These are phyloP conservation scores for Nestor notabilis DNA, from an alignment of 2,113 vertebrate genomes.

Conservation along the genomic window DNA sequence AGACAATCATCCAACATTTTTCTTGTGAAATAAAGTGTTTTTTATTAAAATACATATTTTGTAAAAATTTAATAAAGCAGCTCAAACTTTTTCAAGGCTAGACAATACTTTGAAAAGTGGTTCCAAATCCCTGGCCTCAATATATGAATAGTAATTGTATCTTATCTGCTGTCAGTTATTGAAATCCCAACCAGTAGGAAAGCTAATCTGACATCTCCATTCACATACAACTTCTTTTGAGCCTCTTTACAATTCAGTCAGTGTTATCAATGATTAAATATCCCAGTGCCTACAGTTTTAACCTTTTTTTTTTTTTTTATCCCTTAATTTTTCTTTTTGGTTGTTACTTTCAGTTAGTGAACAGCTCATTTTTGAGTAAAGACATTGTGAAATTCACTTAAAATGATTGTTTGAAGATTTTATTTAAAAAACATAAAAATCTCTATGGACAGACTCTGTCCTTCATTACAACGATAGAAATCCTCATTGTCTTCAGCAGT, in stretches of 20 bases:
- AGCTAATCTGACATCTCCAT: conserved; percentile 71
- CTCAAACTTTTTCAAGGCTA: conserved; percentile 45
- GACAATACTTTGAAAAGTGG: conserved; percentile 55
- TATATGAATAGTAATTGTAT: conserved; percentile 66
- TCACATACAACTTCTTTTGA: conserved; percentile 62
- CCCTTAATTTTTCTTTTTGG: conserved; percentile 48
- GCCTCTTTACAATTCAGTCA: conserved; percentile 61
- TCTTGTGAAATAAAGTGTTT: background rate
- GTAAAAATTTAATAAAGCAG: conserved; percentile 9
- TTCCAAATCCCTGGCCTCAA: conserved; percentile 55
- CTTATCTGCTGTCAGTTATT: conserved; percentile 57
- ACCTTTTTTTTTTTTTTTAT: conserved; percentile 32
- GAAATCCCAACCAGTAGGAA: conserved; percentile 67
- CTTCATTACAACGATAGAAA: conserved; percentile 53
- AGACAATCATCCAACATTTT: conserved; percentile 30
- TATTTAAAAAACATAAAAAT: background rate
- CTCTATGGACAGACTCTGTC: conserved; percentile 25
- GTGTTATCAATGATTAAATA: conserved; percentile 67
- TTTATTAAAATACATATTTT: conserved; percentile 28
- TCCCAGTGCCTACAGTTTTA: conserved; percentile 60
- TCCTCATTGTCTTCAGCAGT: conserved; percentile 48
- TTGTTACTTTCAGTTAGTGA: conserved; percentile 48
- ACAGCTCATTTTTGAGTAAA: conserved; percentile 46
- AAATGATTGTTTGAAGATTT: conserved; percentile 60
- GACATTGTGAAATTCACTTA: conserved; percentile 57